Percentiles rank a stretch among this genome's conserved stretches.
Evolutionary conservation across 2,888 invertebrate species (phyloP).

Genomic region (Leptothorax acervorum): DNA sequence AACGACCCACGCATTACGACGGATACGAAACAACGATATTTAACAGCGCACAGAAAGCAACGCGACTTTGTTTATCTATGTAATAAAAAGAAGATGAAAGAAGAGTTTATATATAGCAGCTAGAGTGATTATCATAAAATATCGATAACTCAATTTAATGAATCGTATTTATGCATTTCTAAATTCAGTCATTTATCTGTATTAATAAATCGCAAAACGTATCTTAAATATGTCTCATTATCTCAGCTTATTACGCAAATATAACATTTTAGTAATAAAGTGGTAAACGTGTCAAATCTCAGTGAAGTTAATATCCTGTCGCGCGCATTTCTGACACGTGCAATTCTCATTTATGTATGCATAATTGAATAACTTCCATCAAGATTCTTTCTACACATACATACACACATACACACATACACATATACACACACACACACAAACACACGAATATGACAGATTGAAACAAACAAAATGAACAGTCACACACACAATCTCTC

Average conservation of each 20-base stretch:
- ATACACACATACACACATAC: background rate
- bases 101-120: background rate
- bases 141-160: background rate
- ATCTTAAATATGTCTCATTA: constrained; percentile 16
- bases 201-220: constrained; percentile 1
- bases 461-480: constrained; percentile 27
- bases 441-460: background rate
- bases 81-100: background rate
- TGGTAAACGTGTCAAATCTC: constrained; percentile 11
- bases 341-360: constrained; percentile 5
- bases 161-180: background rate
- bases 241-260: background rate
- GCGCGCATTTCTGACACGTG: background rate
- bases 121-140: background rate
- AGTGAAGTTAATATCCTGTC: constrained; percentile 26
- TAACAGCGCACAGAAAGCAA: background rate
- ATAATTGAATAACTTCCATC: constrained; percentile 9
- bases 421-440: background rate
- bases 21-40: constrained; percentile 42
- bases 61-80: background rate
- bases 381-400: background rate
- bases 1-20: constrained; percentile 42
- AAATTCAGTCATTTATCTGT: background rate
- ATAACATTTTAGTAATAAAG: constrained; percentile 24
- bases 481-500: constrained; percentile 2